Conservation (phyloP, 2,888 invertebrate genomes). For the Caenorhabditis zanzibari region DNA sequence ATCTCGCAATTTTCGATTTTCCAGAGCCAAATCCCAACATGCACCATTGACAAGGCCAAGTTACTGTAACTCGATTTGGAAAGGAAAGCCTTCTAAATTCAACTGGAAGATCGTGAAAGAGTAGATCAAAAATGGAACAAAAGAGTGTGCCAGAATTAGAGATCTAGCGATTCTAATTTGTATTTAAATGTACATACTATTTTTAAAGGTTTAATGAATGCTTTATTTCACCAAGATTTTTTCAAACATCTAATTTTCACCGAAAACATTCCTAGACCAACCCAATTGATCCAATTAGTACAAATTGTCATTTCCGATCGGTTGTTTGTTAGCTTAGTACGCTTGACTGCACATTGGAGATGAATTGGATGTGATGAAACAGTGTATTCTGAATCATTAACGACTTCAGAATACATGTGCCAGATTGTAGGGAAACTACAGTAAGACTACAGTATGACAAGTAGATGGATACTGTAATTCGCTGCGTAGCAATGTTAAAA, state of each 20-base stretch:
- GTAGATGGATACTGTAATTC: too few species aligned
- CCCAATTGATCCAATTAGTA: conserved; percentile 12
- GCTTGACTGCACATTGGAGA: not conserved
- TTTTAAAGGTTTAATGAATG: not conserved
- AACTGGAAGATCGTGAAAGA: not conserved
- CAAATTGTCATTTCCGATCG: not conserved
- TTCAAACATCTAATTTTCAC: not conserved
- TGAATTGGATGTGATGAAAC: too few species aligned
- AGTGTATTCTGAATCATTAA: too few species aligned
- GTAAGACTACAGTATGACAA: too few species aligned
- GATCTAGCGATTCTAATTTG: not conserved
- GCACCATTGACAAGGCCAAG: conserved; percentile 21
- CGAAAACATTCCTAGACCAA: not conserved
- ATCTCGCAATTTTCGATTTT: not conserved
- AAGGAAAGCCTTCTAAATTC: not conserved
- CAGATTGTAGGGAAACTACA: too few species aligned
- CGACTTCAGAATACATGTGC: too few species aligned
- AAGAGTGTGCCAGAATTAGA: not conserved
- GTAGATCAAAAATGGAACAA: not conserved
- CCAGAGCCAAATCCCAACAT: conserved; percentile 22
- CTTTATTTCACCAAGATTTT: not conserved
- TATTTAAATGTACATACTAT: not conserved
- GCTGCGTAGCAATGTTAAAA: too few species aligned
- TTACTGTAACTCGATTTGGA: not conserved
- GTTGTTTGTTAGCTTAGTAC: not conserved